These are phyloP conservation scores for Ptilodon capucinus DNA, from an alignment of 2,888 invertebrate genomes.

Conservation along the genomic window DNA sequence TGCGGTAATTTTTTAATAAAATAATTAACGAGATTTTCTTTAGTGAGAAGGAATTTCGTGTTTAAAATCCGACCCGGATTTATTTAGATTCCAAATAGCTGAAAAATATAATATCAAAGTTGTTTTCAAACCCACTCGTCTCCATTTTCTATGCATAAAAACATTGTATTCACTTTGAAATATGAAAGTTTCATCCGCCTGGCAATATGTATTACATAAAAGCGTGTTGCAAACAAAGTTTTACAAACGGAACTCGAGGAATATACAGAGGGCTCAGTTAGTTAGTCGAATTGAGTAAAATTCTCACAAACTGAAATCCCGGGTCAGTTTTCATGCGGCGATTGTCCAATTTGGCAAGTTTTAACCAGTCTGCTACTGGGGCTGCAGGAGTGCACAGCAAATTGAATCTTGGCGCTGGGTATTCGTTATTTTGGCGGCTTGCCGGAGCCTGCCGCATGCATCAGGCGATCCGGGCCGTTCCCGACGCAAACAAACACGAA, in stretches of 20 bases:
- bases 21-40: no score
- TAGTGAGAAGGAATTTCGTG: no score
- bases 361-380: constrained; percentile 45
- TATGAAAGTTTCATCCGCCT: neutral
- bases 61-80: no score
- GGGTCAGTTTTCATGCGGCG: constrained; percentile 37
- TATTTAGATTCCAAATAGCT: no score
- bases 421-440: constrained; percentile 45
- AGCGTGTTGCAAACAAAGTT: neutral
- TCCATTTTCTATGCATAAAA: no score
- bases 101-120: no score
- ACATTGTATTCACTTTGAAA: neutral
- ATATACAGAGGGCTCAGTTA: constrained; percentile 5
- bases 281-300: constrained; percentile 20
- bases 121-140: no score
- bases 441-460: constrained; percentile 15
- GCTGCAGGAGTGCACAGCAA: constrained; percentile 53
- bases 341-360: constrained; percentile 62
- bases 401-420: constrained; percentile 61
- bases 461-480: constrained; percentile 2
- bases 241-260: neutral
- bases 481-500: constrained; percentile 11
- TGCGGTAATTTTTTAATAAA: constrained; percentile 5
- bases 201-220: neutral
- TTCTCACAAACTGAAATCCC: constrained; percentile 17